phyloP scores from a whole-genome alignment of 1,140 invertebrate genomes.

The Orius insidiosus region DNA sequence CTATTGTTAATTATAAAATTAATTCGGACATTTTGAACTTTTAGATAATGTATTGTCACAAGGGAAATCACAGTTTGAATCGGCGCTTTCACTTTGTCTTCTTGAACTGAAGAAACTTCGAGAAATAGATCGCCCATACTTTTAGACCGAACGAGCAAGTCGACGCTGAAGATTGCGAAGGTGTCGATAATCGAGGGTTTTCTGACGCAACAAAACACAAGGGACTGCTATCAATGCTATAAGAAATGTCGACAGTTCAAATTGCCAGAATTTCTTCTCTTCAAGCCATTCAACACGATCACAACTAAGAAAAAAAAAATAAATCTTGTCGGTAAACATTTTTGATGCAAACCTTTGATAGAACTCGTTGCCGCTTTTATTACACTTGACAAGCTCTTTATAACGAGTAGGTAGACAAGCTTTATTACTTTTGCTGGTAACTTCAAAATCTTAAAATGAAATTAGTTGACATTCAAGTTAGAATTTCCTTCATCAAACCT shows the following conservation, averaged over 20 bases:
- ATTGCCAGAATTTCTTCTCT: slow-evolving; percentile 65
- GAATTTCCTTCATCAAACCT: slow-evolving; percentile 27
- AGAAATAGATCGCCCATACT: slow-evolving; percentile 11
- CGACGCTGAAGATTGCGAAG: slow-evolving; percentile 42
- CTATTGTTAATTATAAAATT: slow-evolving; percentile 9
- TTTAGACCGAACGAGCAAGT: slow-evolving; percentile 20
- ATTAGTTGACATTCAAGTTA: slow-evolving; percentile 2
- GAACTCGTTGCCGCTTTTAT: slow-evolving; percentile 41
- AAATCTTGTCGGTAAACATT: not conserved
- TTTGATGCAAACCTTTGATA: slow-evolving; percentile 35
- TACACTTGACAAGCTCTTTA: slow-evolving; percentile 26
- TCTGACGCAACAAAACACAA: slow-evolving; percentile 35
- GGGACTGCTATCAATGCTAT: slow-evolving; percentile 40
- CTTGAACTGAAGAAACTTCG: slow-evolving; percentile 1
- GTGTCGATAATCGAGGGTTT: slow-evolving; percentile 35
- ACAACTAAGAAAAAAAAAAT: slow-evolving; percentile 32
- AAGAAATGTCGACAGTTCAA: slow-evolving; percentile 54
- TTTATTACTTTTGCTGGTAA: slow-evolving; percentile 46
- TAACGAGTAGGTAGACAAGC: slow-evolving; percentile 35
- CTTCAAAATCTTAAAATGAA: slow-evolving; percentile 40
- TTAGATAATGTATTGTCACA: not conserved
- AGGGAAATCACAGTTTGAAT: slow-evolving; percentile 4
- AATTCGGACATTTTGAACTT: not conserved
- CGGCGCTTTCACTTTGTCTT: slow-evolving; percentile 3
- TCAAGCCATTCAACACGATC: slow-evolving; percentile 51